A percentile compares a stretch with the other conserved stretches of the same genome.
These are phyloP conservation scores for Phalacrocorax carbo DNA, from an alignment of 2,113 vertebrate species.

Conservation along the genomic window DNA sequence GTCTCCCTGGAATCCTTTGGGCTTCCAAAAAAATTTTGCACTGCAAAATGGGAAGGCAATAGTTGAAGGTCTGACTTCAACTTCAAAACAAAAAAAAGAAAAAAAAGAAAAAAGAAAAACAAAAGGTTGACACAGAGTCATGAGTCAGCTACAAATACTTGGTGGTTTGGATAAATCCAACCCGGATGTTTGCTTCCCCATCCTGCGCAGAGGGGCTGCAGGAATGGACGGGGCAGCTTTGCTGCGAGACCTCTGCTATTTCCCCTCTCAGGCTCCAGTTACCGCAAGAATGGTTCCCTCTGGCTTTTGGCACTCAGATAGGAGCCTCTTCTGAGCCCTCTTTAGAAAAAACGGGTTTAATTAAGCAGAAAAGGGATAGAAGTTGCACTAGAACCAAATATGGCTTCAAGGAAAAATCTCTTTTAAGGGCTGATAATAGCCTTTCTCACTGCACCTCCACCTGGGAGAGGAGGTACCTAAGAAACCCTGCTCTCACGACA, in stretches of 20 bases:
- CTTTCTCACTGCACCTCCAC: accelerated
- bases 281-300: not conserved
- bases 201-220: not conserved
- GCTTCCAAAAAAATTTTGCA: not conserved
- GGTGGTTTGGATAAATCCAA: not conserved
- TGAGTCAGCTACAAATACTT: conserved; percentile 8
- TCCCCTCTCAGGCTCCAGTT: not conserved
- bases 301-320: not conserved
- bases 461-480: not conserved
- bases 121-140: not conserved
- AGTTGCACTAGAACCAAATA: not conserved
- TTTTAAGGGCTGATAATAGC: accelerated
- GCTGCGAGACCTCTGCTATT: not conserved
- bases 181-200: not conserved
- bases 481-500: accelerated
- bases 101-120: not conserved
- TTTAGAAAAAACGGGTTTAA: not conserved
- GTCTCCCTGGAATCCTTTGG: not conserved
- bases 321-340: not conserved
- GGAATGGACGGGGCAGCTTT: not conserved
- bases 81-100: too few relatives aligned
- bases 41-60: accelerated
- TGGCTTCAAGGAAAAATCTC: not conserved
- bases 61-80: not conserved
- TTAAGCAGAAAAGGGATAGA: not conserved